A percentile compares a stretch with the other conserved stretches of the same genome.
phyloP scores from a whole-genome alignment of 1,140 invertebrate genomes.

The Hormaphis cornu region DNA sequence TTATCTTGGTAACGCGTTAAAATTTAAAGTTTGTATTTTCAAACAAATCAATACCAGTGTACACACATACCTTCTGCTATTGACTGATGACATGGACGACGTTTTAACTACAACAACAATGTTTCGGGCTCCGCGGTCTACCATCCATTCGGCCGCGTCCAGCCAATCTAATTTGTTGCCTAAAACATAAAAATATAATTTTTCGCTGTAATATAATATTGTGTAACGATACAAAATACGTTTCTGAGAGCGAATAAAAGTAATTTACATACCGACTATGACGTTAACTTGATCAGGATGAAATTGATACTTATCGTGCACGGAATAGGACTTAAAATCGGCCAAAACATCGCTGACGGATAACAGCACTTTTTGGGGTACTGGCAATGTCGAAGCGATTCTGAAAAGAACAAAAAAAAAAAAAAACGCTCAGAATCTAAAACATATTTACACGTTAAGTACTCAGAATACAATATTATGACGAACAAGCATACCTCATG shows the following conservation, averaged over 20 bases:
- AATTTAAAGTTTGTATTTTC: too few species aligned
- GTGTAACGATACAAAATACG: too few species aligned
- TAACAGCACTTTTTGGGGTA: not conserved
- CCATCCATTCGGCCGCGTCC: slow-evolving; percentile 34
- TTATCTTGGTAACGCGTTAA: not conserved
- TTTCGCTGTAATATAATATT: too few species aligned
- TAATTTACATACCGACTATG: slow-evolving; percentile 13
- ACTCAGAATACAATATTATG: too few species aligned
- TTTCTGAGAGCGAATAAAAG: not conserved
- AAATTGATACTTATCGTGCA: not conserved
- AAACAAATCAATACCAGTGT: too few species aligned
- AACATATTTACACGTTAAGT: too few species aligned
- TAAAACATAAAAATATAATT: not conserved
- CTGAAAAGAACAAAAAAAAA: not conserved
- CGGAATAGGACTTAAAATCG: too few species aligned
- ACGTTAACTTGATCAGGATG: not conserved
- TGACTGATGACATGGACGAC: not conserved
- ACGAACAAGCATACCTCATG: not conserved
- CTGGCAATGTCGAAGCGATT: not conserved
- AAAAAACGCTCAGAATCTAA: too few species aligned
- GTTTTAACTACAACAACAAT: slow-evolving; percentile 12
- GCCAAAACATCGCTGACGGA: not conserved
- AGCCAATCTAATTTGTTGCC: slow-evolving; percentile 31
- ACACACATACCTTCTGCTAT: not conserved
- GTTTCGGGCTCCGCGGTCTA: slow-evolving; percentile 31